phyloP scores from a whole-genome alignment of 2,888 invertebrate genomes.

The Agrotis segetum region DNA sequence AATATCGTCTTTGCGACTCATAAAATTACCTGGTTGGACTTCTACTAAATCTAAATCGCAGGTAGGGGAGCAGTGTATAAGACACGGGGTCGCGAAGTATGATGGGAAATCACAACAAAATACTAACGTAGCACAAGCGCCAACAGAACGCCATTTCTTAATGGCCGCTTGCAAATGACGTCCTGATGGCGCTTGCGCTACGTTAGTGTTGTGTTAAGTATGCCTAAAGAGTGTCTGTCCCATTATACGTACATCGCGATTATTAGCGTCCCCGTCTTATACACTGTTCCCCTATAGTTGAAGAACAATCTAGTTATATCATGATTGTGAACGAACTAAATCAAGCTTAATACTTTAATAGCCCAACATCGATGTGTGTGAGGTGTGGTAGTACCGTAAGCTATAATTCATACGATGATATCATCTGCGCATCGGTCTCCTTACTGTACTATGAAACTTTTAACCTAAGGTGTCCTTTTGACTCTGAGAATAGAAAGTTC shows the following conservation, averaged over 20 bases:
- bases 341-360: slow-evolving; percentile 36
- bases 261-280: no score
- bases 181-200: no score
- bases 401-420: slow-evolving; percentile 38
- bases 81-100: no score
- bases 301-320: slow-evolving; percentile 4
- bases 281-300: no score
- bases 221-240: no score
- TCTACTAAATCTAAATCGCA: not conserved
- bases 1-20: not conserved
- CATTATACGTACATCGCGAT: no score
- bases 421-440: slow-evolving; percentile 32
- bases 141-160: no score
- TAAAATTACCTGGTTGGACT: not conserved
- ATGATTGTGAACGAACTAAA: slow-evolving; percentile 23
- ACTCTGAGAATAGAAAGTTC: slow-evolving; percentile 26
- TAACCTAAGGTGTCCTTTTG: slow-evolving; percentile 13
- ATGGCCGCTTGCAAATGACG: no score
- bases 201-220: no score
- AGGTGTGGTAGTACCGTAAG: slow-evolving; percentile 45
- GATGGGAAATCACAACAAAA: no score
- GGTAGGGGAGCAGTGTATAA: not conserved
- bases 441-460: slow-evolving; percentile 12
- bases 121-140: no score
- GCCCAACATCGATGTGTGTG: slow-evolving; percentile 30